Base-by-base conservation (phyloP, 2,113 vertebrate species). In the Nothobranchius kuhntae region DNA sequence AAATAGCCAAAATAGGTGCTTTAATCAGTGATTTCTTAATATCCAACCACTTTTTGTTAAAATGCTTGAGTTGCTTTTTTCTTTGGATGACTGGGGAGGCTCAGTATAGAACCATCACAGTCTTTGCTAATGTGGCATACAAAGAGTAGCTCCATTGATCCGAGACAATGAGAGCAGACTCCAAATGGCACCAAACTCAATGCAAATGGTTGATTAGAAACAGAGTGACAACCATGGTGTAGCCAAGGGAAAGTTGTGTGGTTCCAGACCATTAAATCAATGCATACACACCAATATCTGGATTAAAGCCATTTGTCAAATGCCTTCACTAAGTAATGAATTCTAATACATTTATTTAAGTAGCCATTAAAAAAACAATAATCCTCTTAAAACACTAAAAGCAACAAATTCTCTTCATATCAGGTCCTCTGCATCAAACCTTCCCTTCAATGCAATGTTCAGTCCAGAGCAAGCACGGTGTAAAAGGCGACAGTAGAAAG, bases 91-190 rank as follows among this genome's bases (percentile, higher is more conserved):
- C 3, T 61, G 13, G 13, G 57, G 53, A 38, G 36, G 50, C 47
- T 75, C 7, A 15, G 15, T 73, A 47, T 70, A 59, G 58, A 71
- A 48, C 36, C 58, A 65, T 46, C 53, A 65, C 5, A 71, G 54
- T 4, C 56, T 44, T 6, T 51, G 48, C 53, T 21, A 46, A 48
- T 67, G 46, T 67, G 51, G 2, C 36, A 66, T 35, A 71, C 61
- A 62, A 24, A 71, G 44, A 84, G 24, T 48, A 46, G 17, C 14
- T 3, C 53, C 62, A 85, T 87, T 82, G 86, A 82, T 81, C 68
- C 26, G 52, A 68, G 59, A 75, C 77, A 50, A 82, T 73, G 46
- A 86, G 73, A 71, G 66, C 57, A 65, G 15, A 61, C 81, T 79
- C 77, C 70, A 77, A 68, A 58, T 62, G 64, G 58, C 57, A 47